phyloP scores from a whole-genome alignment of 2,888 invertebrate genomes.

The Chaitophorus viminalis region DNA sequence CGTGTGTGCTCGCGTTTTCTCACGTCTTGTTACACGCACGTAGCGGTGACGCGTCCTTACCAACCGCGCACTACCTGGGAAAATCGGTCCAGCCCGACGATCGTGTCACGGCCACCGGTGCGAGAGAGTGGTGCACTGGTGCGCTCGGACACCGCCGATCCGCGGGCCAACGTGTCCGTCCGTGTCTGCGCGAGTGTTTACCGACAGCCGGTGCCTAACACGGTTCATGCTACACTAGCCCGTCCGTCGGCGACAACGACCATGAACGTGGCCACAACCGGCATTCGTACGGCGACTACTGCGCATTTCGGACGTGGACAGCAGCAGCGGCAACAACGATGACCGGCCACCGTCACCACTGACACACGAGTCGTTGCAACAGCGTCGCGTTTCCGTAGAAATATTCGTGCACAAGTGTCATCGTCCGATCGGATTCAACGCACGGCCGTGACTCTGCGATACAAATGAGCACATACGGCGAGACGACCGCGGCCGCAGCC shows the following conservation, averaged over 20 bases:
- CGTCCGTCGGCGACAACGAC: background rate
- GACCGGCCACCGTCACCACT: background rate
- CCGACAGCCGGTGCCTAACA: too few species aligned
- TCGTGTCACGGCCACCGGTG: too few species aligned
- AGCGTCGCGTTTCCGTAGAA: background rate
- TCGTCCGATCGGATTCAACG: background rate
- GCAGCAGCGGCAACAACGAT: background rate
- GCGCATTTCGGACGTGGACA: too few species aligned
- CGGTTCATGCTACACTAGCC: too few species aligned
- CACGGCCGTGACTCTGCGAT: background rate
- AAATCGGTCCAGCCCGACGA: too few species aligned
- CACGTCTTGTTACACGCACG: too few species aligned
- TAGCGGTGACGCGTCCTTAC: too few species aligned
- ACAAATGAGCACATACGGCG: background rate
- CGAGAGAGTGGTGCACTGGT: too few species aligned
- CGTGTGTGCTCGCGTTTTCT: too few species aligned
- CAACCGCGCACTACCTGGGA: too few species aligned
- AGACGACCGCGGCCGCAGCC: conserved; percentile 10
- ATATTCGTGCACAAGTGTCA: background rate
- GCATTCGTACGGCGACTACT: background rate
- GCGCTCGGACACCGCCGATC: too few species aligned
- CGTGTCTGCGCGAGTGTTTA: too few species aligned
- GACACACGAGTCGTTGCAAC: background rate
- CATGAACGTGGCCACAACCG: background rate
- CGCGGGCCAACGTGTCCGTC: background rate